phyloP scores from a whole-genome alignment of 1,140 invertebrate species.

The Pogonomyrmex barbatus region DNA sequence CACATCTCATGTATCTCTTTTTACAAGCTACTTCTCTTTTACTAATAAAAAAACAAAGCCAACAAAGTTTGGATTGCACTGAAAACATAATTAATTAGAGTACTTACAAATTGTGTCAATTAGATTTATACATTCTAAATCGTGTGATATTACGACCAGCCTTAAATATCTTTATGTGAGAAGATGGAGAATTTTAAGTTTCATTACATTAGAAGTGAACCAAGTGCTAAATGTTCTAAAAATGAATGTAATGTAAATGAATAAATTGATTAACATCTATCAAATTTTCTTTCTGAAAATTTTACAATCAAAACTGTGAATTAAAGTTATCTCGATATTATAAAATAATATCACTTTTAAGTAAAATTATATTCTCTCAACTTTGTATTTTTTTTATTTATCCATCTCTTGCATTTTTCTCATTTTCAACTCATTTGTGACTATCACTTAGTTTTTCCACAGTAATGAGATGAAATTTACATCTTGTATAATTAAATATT shows the following conservation, averaged over 20 bases:
- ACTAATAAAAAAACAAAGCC: background rate
- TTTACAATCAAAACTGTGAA: background rate
- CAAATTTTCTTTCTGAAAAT: conserved; percentile 2
- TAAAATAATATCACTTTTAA: background rate
- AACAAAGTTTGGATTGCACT: background rate
- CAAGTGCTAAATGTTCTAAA: conserved; percentile 19
- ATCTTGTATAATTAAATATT: conserved; percentile 10
- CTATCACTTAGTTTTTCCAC: background rate
- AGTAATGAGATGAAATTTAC: background rate
- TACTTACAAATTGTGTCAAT: background rate
- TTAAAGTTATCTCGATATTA: background rate
- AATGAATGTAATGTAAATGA: background rate
- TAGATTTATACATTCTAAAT: background rate
- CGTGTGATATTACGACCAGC: background rate
- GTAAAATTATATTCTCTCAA: conserved; percentile 4
- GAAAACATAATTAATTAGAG: background rate
- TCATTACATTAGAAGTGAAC: background rate
- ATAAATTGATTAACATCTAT: conserved; percentile 3
- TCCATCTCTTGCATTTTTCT: background rate
- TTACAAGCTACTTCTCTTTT: background rate
- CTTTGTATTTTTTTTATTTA: background rate
- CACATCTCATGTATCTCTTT: background rate
- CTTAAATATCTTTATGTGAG: background rate
- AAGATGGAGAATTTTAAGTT: background rate
- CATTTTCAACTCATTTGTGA: background rate